A percentile compares a stretch with the other conserved stretches of the same genome.
Conservation (phyloP, 2,797 vertebrate genomes). For the Lutra lutra region DNA sequence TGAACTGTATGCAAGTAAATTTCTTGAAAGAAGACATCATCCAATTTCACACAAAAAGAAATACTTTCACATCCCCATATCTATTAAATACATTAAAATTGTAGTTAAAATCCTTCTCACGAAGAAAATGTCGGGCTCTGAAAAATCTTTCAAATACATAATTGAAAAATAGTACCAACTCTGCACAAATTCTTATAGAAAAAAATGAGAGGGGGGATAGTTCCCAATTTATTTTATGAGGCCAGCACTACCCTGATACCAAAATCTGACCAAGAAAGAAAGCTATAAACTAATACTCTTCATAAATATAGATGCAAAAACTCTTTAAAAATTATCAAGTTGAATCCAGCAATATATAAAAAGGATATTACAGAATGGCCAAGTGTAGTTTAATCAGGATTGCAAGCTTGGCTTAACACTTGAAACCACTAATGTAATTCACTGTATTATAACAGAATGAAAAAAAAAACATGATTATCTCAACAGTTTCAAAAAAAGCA, state of each 20-base stretch:
- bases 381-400: neutral
- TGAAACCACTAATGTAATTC: neutral
- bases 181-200: constrained; percentile 31
- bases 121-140: neutral
- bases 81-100: constrained; percentile 9
- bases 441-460: neutral
- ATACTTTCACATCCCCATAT: neutral
- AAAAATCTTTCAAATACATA: neutral
- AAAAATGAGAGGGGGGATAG: neutral
- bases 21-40: constrained; percentile 26
- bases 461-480: constrained; percentile 25
- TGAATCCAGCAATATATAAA: neutral
- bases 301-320: neutral
- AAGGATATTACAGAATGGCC: neutral
- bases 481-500: constrained; percentile 14
- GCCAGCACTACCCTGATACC: neutral
- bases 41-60: neutral
- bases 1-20: neutral
- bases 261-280: constrained; percentile 15
- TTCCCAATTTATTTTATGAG: neutral
- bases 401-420: neutral
- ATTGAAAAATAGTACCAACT: neutral
- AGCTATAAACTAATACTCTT: neutral
- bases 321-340: neutral
- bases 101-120: neutral